Evolutionary conservation across 2,888 invertebrate genomes (phyloP), one percentile per base, ranked within the genome.

Genomic region (Trissoscelio sp.): DNA sequence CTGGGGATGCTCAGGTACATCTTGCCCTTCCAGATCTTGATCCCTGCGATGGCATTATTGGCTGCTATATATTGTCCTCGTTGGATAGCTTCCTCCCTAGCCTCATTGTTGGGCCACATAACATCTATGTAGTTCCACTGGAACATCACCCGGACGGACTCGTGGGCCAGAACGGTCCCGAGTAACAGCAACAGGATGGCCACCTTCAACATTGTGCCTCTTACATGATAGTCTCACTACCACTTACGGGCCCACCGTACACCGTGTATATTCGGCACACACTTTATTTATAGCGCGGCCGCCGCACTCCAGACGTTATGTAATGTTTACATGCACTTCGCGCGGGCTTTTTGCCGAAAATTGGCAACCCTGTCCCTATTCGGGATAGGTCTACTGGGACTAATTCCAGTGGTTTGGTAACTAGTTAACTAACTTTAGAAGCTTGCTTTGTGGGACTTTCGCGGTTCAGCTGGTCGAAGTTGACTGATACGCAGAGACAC

Each of bases 91-190:
- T 91, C 91, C 55, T 92, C 91, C 81, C 93, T 93, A 14, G 92
- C 92, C 83, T 92, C 93, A 57, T 93, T 93, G 81, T 92, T 92
- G 37, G 93, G 93, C 95, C 95, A 96, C 28, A 93, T 93, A 91
- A 94, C 95, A 88, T 95, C 95, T 81, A 95, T 92, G 82, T 93
- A 93, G 88, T 93, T 94, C 96, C 96, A 96, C 92, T 95, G 95
- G 91, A 95, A 95, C 77, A 94, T 93, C 31, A 95, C 95, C 77
- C 93, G 92, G 90, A 96, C 95, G 88, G 94, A 94, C 88, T 85
- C 90, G 67, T 90, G 87, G 18, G 83, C 83, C 12, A 48, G 28
- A 2, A 72, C 81, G 18, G 83, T 44, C 1, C 82, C 67, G 9
- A 69, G 58, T 11, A 81, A 57, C 31, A 84, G 9, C 4, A 84